phyloP scores from a whole-genome alignment of 2,797 vertebrate genomes.

The Thaleichthys pacificus region DNA sequence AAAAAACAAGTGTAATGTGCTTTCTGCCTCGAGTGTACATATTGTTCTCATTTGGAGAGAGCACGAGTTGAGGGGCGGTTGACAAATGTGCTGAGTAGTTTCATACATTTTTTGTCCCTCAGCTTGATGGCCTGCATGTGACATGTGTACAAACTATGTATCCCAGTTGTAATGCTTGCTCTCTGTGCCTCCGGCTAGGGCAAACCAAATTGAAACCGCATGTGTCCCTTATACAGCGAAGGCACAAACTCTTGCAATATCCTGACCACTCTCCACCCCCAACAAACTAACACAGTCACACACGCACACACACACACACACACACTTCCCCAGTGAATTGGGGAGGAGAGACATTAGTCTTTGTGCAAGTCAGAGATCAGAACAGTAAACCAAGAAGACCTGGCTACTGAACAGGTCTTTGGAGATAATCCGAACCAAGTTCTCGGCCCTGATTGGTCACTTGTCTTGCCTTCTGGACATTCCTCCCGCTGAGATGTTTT shows the following conservation, averaged over 20 bases:
- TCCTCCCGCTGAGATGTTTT: neutral
- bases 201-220: slow-evolving; percentile 12
- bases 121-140: neutral
- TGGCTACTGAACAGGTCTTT: neutral
- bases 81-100: neutral
- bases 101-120: neutral
- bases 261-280: neutral
- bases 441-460: neutral
- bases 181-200: neutral
- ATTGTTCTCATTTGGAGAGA: neutral
- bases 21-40: neutral
- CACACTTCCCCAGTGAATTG: neutral
- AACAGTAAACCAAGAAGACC: neutral
- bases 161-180: neutral
- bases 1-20: neutral
- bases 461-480: neutral
- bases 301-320: neutral
- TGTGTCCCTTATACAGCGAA: neutral
- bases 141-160: slow-evolving; percentile 1
- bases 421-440: neutral
- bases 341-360: slow-evolving; percentile 4
- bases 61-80: slow-evolving; percentile 5
- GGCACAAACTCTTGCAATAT: slow-evolving; percentile 2
- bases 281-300: neutral
- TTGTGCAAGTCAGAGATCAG: slow-evolving; percentile 11